These are phyloP conservation scores for Ictalurus punctatus DNA, from an alignment of 2,113 vertebrate species.

Conservation along the genomic window DNA sequence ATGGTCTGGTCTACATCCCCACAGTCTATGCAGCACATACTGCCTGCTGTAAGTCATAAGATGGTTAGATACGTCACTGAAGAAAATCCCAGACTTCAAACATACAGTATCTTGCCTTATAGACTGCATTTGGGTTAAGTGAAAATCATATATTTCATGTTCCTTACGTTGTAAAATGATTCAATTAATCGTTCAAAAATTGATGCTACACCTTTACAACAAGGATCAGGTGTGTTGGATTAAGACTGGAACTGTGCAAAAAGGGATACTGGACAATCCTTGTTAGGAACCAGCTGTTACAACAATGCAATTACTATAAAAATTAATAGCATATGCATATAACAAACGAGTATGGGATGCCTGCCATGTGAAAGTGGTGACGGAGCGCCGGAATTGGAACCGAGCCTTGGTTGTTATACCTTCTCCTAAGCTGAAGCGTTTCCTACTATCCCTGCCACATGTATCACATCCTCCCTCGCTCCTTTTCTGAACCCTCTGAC, in stretches of 20 bases:
- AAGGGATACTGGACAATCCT: neutral
- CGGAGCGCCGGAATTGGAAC: neutral
- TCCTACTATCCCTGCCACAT: conserved; percentile 11
- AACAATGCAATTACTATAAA: conserved; percentile 6
- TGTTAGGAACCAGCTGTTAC: neutral
- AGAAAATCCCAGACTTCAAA: neutral
- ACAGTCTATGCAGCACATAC: neutral
- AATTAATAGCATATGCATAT: conserved; percentile 6
- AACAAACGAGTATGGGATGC: neutral
- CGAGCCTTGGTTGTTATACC: neutral
- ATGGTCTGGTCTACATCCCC: neutral
- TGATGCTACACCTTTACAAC: neutral
- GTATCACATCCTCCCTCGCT: conserved; percentile 23
- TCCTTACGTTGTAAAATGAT: neutral
- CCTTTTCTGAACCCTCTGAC: conserved; percentile 51
- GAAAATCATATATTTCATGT: neutral
- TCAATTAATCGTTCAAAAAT: neutral
- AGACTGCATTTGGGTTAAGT: neutral
- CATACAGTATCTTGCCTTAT: neutral
- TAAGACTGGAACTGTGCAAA: neutral
- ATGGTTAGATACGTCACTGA: neutral
- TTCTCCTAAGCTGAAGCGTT: neutral
- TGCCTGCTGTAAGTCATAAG: neutral
- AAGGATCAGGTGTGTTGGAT: neutral
- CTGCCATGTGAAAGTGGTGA: neutral